Conservation (phyloP, 2,888 invertebrate species). For the Melinopterus prodromus region DNA sequence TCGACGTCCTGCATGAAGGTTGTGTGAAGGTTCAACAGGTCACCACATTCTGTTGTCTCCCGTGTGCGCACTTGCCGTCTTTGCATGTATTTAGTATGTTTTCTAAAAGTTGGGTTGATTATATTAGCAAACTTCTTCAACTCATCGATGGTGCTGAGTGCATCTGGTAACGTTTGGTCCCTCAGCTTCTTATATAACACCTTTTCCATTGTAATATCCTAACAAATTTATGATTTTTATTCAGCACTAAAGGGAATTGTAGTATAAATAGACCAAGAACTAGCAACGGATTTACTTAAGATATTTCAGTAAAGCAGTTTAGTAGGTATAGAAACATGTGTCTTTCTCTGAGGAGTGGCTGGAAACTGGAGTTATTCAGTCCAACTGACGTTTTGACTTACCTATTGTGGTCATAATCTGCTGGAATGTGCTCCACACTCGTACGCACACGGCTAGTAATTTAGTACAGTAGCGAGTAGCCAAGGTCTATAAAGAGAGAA, state of each 20-base stretch:
- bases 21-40: neutral
- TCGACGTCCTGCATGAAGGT: neutral
- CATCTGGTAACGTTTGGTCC: neutral
- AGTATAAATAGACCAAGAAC: too few relatives aligned
- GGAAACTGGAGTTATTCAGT: too few relatives aligned
- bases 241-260: neutral
- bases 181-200: neutral
- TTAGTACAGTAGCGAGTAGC: too few relatives aligned
- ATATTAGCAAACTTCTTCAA: neutral
- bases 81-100: neutral
- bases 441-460: too few relatives aligned
- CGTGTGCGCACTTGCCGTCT: neutral
- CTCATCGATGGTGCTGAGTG: neutral
- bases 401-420: too few relatives aligned
- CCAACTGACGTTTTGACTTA: too few relatives aligned
- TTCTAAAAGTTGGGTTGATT: neutral
- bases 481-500: too few relatives aligned
- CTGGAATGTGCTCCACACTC: too few relatives aligned
- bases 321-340: too few relatives aligned
- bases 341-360: too few relatives aligned
- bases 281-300: too few relatives aligned
- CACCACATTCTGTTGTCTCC: neutral
- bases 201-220: neutral
- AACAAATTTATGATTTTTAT: neutral
- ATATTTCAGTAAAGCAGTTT: too few relatives aligned